These are phyloP conservation scores for Beroe ovata DNA, from an alignment of 37 sponge, comb jelly and placozoan species.

Conservation along the genomic window DNA sequence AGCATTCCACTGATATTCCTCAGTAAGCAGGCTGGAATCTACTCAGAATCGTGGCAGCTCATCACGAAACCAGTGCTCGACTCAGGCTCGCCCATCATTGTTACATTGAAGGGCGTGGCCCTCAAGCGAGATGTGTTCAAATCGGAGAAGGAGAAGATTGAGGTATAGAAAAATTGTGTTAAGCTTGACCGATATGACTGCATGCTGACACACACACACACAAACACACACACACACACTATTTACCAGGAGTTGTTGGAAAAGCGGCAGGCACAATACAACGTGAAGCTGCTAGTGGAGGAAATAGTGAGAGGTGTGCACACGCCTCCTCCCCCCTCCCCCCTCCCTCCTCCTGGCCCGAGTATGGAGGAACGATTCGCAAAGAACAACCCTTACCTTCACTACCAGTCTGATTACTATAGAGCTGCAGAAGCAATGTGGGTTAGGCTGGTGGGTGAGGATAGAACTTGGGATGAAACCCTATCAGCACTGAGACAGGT, in stretches of 20 bases:
- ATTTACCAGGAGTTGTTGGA: conserved; percentile 61
- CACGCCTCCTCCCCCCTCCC: conserved; percentile 28
- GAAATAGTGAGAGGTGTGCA: conserved; percentile 39
- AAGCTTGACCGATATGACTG: too few relatives aligned
- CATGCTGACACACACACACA: too few relatives aligned
- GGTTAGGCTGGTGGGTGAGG: neutral
- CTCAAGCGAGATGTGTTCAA: conserved; percentile 72
- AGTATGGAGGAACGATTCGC: neutral
- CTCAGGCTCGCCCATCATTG: conserved; percentile 72
- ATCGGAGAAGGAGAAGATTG: conserved; percentile 45
- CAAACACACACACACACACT: too few relatives aligned
- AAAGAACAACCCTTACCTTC: conserved; percentile 49
- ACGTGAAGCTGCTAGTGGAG: conserved; percentile 48
- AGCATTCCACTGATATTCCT: conserved; percentile 87
- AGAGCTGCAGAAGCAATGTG: conserved; percentile 10
- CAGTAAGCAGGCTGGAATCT: conserved; percentile 85
- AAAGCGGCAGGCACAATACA: conserved; percentile 55
- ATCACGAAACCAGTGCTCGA: conserved; percentile 80
- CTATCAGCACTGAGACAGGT: conserved; percentile 39
- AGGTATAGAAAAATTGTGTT: conserved; percentile 14
- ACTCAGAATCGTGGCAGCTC: conserved; percentile 85
- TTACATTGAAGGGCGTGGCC: conserved; percentile 85
- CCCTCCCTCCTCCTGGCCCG: conserved; percentile 32
- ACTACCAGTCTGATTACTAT: conserved; percentile 61
- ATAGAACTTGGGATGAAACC: conserved; percentile 18